Base-by-base conservation (phyloP, 2,113 vertebrate species). In the Tetrao urogallus region DNA sequence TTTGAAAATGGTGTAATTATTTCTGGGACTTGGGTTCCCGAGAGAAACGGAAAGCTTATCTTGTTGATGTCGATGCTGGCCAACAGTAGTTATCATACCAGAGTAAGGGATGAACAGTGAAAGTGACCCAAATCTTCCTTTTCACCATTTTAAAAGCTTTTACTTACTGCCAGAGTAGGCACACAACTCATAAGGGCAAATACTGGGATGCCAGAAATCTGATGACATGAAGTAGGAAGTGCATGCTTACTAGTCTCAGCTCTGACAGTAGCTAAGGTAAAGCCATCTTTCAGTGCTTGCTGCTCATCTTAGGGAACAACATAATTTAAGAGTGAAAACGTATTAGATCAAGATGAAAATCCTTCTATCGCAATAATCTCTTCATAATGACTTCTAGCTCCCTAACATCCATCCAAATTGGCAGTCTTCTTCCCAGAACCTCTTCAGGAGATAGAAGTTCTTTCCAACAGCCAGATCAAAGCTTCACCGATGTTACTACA, bases 31-130 rank as follows among this genome's bases (percentile, higher is more conserved):
- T 92, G 47, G 10, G 4, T 54, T 54, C 21, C n/a, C 24, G 24
- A 0, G 1, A 13, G 40, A 52, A 14, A 20, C 30, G 57, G 45
- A 57, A 32, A 58, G 4, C 11, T 57, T 2, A 20, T 21, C 4
- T 25, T 83, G 32, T 27, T 21, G 18, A 12, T 60, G 25, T 22
- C 25, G 36, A 34, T 32, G 13, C 24, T 25, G 13, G 52, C 28
- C 28, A 63, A 70, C 6, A 38, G 8, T 36, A 45, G 48, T 13
- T 7, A 45, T 34, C 66, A 63, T 88, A 70, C 19, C 32, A 61
- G 47, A 57, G 27, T 28, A 70, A 4, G 45, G 4, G 11, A 19
- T 12, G 14, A 84, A 74, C 6, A 15, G 9, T 10, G 48, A 48
- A 91, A 70, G 16, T 19, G 25, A 40, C 13, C 5, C 9, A 28